Conservation (phyloP, 35 echinoderm and acorn worm genomes). For the Ophiothrix spiculata region DNA sequence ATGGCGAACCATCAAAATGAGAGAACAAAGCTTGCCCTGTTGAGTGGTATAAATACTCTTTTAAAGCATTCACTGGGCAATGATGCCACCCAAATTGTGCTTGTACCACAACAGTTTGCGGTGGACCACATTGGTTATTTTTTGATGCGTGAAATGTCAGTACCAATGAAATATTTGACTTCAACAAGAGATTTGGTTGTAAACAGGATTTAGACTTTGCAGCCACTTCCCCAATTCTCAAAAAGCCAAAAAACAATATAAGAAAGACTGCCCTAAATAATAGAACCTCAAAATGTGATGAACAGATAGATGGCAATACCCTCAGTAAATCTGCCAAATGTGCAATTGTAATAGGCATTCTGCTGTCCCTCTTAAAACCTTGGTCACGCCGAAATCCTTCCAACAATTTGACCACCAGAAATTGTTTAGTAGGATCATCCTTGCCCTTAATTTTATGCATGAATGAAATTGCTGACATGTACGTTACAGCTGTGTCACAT, state of each 20-base stretch:
- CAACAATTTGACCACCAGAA: not conserved
- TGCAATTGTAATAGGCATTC: not conserved
- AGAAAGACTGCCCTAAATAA: conserved; percentile 14
- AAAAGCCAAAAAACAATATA: not conserved
- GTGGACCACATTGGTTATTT: conserved; percentile 7
- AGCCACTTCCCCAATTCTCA: conserved; percentile 18
- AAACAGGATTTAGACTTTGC: not conserved
- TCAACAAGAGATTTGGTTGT: not conserved
- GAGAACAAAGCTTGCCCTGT: not conserved
- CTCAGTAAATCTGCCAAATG: not conserved
- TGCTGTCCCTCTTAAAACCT: not conserved
- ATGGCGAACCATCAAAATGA: not conserved
- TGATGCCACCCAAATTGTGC: too few species aligned
- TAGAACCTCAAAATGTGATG: not conserved
- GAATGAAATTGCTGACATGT: not conserved
- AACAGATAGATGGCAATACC: not conserved
- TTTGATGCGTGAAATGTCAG: not conserved
- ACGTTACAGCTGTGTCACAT: not conserved
- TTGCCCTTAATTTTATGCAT: not conserved
- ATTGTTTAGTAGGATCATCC: not conserved
- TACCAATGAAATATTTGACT: not conserved
- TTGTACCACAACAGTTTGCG: not conserved
- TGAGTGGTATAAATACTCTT: too few species aligned
- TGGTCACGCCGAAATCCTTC: not conserved
- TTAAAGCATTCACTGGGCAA: too few species aligned